Evolutionary conservation across 2,113 vertebrate genomes (phyloP).

Genomic region (Pelobates fuscus): DNA sequence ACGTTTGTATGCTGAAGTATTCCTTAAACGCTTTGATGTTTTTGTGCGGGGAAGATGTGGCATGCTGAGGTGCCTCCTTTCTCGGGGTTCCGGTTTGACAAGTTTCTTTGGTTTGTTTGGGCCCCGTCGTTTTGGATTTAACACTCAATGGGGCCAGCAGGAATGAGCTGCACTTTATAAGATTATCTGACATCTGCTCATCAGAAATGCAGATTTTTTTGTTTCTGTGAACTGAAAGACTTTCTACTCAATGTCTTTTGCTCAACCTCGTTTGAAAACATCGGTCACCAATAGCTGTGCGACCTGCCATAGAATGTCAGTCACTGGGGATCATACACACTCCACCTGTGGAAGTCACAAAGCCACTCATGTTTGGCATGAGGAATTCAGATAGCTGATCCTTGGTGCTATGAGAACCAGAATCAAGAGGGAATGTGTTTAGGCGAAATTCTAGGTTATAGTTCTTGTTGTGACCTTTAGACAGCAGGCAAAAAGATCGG

Average conservation of each 20-base stretch:
- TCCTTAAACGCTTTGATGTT: conserved; percentile 48
- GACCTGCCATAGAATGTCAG: conserved; percentile 17
- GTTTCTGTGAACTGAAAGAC: conserved; percentile 22
- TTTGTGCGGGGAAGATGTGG: conserved; percentile 40
- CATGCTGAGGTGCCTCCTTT: conserved; percentile 50
- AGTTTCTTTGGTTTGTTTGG: conserved; percentile 48
- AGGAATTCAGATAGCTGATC: not conserved
- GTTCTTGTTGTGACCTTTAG: too few species aligned
- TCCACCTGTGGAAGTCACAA: conserved; percentile 22
- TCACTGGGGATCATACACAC: conserved; percentile 17
- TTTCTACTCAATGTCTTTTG: conserved; percentile 25
- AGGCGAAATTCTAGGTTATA: too few species aligned
- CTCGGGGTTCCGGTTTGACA: conserved; percentile 48
- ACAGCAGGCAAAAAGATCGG: not conserved
- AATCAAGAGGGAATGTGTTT: not conserved
- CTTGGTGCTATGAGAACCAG: not conserved
- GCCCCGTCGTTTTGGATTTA: conserved; percentile 46
- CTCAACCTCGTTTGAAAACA: conserved; percentile 15
- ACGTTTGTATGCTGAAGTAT: conserved; percentile 49
- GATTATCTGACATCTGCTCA: conserved; percentile 49
- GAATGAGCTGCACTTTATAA: conserved; percentile 34
- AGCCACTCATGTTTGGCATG: conserved; percentile 4
- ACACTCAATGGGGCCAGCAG: conserved; percentile 34
- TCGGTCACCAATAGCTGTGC: conserved; percentile 17
- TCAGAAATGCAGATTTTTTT: conserved; percentile 48